Base-by-base conservation (phyloP, 1,140 invertebrate genomes). In the Micrasema minimum region DNA sequence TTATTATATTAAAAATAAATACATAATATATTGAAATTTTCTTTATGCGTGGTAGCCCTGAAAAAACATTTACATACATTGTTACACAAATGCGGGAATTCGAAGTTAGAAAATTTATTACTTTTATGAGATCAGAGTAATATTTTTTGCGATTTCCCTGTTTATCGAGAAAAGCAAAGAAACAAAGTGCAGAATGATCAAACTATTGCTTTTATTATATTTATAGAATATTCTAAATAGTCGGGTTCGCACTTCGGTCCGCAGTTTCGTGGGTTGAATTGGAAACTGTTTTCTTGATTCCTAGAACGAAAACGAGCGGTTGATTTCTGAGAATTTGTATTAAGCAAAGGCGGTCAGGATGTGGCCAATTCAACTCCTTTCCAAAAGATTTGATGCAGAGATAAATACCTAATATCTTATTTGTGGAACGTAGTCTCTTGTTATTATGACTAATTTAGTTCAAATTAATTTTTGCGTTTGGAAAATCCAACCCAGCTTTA, bases 51-150 rank as follows among this genome's bases (percentile, higher is more conserved):
- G 26, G 26, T 4, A 31, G 26, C 26, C 26, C 26, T 31, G 26
- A 31, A 31, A 31, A 31, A 31, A 31, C 11, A 45, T 6, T 2
- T 11, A 45, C 2, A n/a, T 6, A 14, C 9, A 53, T 53, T 22
- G 26, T 53, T 53, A 53, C 0, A 53, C 23, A 53, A 26, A 26
- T 26, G n/a, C 50, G 20, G 50, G 50, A 26, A 26, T 31, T n/a
- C 23, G 9, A 53, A 53, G 23, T 22, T 12, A 53, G 50, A 53
- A 53, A 31, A 53, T 14, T n/a, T 23, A 53, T 53, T 26, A 26
- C n/a, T 53, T 53, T 31, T 53, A 53, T 53, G 50, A 53, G 50
- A 53, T 53, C 50, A 53, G 50, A 18, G 12, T 12, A 12, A 53
- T 53, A 35, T 26, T 53, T 53, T 35, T 12, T 1, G 26, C 23